A percentile compares a stretch with the other conserved stretches of the same genome.
phyloP scores from a whole-genome alignment of 2,797 vertebrate species.

The Liparis tanakae region DNA sequence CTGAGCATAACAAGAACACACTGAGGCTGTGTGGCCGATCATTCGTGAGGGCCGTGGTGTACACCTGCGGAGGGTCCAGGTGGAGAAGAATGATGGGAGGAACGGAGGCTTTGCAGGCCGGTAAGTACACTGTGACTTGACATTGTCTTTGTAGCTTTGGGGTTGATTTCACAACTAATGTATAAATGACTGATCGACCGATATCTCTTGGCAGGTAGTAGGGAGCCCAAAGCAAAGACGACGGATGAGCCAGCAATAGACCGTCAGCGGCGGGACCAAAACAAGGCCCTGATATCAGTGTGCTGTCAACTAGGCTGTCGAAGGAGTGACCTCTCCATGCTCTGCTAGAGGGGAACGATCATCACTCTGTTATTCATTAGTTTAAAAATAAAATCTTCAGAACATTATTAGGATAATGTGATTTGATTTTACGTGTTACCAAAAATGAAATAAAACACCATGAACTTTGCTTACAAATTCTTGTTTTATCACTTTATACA shows the following conservation, averaged over 20 bases:
- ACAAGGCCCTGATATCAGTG: constrained; percentile 56
- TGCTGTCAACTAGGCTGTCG: constrained; percentile 80
- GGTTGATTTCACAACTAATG: neutral
- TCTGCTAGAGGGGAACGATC: constrained; percentile 70
- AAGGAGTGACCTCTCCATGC: constrained; percentile 74
- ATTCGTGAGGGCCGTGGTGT: constrained; percentile 78
- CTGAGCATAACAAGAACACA: constrained; percentile 47
- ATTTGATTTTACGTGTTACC: constrained; percentile 26
- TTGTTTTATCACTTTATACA: constrained; percentile 30
- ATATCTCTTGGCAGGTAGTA: constrained; percentile 53
- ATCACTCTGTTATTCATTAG: constrained; percentile 2
- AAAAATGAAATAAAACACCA: constrained; percentile 35
- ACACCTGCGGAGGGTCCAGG: constrained; percentile 82
- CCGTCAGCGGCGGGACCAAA: constrained; percentile 61
- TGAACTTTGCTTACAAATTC: constrained; percentile 15
- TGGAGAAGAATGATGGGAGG: constrained; percentile 75
- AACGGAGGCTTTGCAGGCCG: constrained; percentile 36
- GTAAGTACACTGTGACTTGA: constrained; percentile 60
- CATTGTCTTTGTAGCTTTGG: neutral
- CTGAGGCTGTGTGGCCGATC: constrained; percentile 80
- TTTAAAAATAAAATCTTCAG: constrained; percentile 20
- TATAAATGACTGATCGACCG: neutral
- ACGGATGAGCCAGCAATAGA: constrained; percentile 20
- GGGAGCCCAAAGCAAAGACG: constrained; percentile 27
- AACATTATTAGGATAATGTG: constrained; percentile 8